phyloP scores from a whole-genome alignment of 2,888 invertebrate genomes.

The Vandiemenella viatica region DNA sequence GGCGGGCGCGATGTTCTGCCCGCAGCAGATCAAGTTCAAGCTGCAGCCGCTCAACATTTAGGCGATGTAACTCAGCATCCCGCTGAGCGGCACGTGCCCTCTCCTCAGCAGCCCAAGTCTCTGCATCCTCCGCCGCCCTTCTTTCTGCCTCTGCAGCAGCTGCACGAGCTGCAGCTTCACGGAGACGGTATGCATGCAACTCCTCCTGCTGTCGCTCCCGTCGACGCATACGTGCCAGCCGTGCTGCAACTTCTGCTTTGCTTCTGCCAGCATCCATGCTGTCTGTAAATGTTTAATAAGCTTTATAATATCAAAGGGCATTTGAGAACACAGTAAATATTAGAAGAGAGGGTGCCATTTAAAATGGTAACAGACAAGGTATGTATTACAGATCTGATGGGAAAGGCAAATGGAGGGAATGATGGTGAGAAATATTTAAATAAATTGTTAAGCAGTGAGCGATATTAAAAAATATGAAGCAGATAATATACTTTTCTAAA shows the following conservation, averaged over 20 bases:
- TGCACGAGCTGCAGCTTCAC: not conserved
- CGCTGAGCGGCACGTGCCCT: not conserved
- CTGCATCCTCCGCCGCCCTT: not conserved
- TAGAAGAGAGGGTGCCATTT: no score
- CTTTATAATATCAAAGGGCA: no score
- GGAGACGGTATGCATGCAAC: not conserved
- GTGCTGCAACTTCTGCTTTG: not conserved
- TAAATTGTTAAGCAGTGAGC: no score
- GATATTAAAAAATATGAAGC: no score
- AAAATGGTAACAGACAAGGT: no score
- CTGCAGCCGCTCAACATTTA: not conserved
- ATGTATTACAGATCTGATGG: no score
- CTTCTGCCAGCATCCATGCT: not conserved
- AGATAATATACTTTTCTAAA: no score
- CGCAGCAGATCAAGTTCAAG: not conserved
- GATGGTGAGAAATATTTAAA: no score
- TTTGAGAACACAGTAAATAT: no score
- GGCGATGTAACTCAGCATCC: not conserved
- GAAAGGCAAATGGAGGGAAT: no score
- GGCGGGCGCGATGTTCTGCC: no score
- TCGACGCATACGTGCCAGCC: not conserved
- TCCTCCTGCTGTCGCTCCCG: not conserved
- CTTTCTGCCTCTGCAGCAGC: not conserved
- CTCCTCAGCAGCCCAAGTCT: not conserved
- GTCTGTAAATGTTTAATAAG: not conserved